Evolutionary conservation across 1,140 invertebrate genomes (phyloP), one percentile per base, ranked within the genome.

Genomic region (Trialeurodes vaporariorum): DNA sequence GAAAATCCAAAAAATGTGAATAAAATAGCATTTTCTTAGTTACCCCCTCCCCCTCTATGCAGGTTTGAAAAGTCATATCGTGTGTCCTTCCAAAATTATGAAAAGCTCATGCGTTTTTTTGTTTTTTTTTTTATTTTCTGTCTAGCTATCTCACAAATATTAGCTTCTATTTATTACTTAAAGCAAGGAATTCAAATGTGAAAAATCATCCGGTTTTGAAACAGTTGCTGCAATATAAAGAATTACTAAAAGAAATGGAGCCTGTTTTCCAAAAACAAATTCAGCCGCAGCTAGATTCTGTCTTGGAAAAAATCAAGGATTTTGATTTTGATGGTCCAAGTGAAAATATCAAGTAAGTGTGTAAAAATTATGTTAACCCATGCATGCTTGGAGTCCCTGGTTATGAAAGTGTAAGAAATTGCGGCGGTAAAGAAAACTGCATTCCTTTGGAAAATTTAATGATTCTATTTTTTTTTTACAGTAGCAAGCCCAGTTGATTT

Each of bases 151-250:
- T 87, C 71, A 86, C 85, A 23, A 95, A 96, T 77, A 87, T 96
- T 24, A 84, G 84, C 26, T 94, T 92, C 78, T 97, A 94, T 78
- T 75, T 96, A 68, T 80, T 92, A 70, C 72, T 96, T 1, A 95
- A 93, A 81, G 81, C 85, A 59, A 87, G 87, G 76, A 85, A 84
- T 70, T 77, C 82, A 40, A 80, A 82, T 64, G 80, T 92, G 22
- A 83, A 86, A 72, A 85, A 86, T 69, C 94, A 97, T 83, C 93
- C 94, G 27, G 85, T 96, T 27, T 85, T 93, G 23, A 91, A 92
- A 77, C 81, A 88, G 69, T 79, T 97, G 25, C 85, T 89, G 68
- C 87, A 93, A 73, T 91, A 90, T 72, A 84, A 88, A 69, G 82
- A 91, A 76, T 80, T 93, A 66, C 77, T 93, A 25, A 83, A 85